These are phyloP conservation scores for Noctua janthina DNA, from an alignment of 2,888 invertebrate genomes.

Conservation along the genomic window DNA sequence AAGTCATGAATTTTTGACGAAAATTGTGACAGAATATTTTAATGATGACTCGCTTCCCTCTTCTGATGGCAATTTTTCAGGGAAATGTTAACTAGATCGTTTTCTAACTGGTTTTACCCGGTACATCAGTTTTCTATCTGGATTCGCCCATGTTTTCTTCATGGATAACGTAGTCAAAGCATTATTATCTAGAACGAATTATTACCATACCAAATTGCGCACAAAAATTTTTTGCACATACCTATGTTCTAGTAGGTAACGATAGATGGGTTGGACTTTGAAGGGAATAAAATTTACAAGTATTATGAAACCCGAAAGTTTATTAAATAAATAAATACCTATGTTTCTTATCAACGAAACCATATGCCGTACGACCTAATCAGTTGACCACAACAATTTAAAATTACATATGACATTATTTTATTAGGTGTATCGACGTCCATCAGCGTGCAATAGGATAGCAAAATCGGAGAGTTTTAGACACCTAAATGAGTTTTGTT, in stretches of 20 bases:
- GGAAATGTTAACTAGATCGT: background rate
- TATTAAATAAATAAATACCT: background rate
- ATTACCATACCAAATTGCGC: conserved; percentile 2
- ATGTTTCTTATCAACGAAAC: conserved; percentile 15
- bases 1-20: conserved; percentile 33
- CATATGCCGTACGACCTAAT: background rate
- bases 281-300: background rate
- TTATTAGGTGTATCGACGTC: background rate
- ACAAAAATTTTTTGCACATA: conserved; percentile 5
- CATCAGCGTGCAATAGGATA: background rate
- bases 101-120: background rate
- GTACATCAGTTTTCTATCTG: background rate
- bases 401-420: background rate
- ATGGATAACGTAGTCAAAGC: background rate
- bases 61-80: background rate
- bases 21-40: conserved; percentile 14
- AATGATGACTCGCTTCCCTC: conserved; percentile 13
- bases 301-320: background rate
- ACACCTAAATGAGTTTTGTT: background rate
- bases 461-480: background rate
- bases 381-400: conserved; percentile 5
- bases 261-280: background rate
- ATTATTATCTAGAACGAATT: conserved; percentile 2
- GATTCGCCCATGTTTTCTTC: background rate
- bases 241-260: background rate